Conservation (phyloP, 2,797 vertebrate genomes). For the Chiroxiphia lanceolata region DNA sequence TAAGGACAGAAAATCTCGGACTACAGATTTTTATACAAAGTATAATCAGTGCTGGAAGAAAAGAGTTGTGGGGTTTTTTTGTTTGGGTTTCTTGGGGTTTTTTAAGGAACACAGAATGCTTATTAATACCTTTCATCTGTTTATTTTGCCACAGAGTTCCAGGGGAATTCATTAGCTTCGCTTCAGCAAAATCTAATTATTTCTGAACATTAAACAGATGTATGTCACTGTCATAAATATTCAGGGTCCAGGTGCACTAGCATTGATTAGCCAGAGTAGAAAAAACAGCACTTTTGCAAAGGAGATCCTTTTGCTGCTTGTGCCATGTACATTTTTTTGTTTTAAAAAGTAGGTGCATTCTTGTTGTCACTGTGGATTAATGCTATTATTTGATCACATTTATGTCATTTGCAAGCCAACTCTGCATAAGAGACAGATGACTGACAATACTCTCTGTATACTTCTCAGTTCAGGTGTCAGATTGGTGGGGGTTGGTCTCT, state of each 20-base stretch:
- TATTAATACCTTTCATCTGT: slow-evolving; percentile 24
- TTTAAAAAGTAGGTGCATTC: neutral
- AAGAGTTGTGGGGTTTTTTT: neutral
- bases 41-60: slow-evolving; percentile 17
- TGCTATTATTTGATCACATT: neutral
- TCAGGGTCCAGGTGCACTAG: slow-evolving; percentile 37
- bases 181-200: slow-evolving; percentile 48
- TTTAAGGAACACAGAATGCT: neutral
- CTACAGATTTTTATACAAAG: neutral
- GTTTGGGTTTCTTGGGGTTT: neutral
- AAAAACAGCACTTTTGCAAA: neutral
- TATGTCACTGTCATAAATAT: slow-evolving; percentile 23
- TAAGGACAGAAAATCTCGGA: slow-evolving; percentile 33
- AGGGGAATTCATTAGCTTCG: slow-evolving; percentile 51
- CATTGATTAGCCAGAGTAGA: slow-evolving; percentile 13
- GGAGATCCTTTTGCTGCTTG: neutral
- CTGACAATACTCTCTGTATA: neutral
- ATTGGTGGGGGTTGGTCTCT: neutral
- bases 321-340: neutral
- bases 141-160: slow-evolving; percentile 34
- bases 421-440: neutral
- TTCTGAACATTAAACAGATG: slow-evolving; percentile 22
- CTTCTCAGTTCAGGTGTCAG: neutral
- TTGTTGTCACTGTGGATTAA: neutral
- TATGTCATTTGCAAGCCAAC: neutral